Base-by-base conservation (phyloP, 2,888 invertebrate species). In the Apomyelois bistriatella region DNA sequence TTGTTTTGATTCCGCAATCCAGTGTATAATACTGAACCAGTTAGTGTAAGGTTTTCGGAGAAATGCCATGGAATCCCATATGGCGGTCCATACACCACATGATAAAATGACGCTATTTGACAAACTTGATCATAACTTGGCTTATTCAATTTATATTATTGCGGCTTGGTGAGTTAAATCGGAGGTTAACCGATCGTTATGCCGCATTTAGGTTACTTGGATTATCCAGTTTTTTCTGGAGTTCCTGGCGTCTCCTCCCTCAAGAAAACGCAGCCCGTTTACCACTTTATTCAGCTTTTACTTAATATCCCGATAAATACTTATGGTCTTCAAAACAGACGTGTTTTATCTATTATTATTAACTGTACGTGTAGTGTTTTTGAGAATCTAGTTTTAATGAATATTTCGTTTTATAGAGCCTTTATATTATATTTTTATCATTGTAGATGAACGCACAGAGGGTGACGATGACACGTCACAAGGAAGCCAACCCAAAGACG, bases 21-120 rank as follows among this genome's bases (percentile, higher is more conserved):
- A 57, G 65, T 76, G 78, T 77, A 79, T 81, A 74, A 70, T 65
- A 74, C 71, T 74, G 76, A 83, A 83, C 82, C 80, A 79, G 78
- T 72, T 78, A 69, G 73, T 83, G 77, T 82, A 77, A 76, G 83
- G 82, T 84, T 85, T 85, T 85, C 82, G 82, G 84, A 85, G 87
- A 82, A 86, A 87, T 84, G 85, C 89, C 85, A 88, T 89, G 85
- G 89, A 89, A 86, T 88, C 88, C 89, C 89, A 89, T 89, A 89
- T 89, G 89, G 89, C 89, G 89, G 89, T 89, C 87, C 85, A 82
- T 79, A 78, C 83, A 85, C 86, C 87, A 89, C 88, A 89, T 88
- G 88, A 89, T 87, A 73, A 79, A 82, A 80, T 85, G 88, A 87
- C 87, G 88, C 85, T 85, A 82, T 76, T 71, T 71, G 70, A 63